Evolutionary conservation across 2,888 invertebrate genomes (phyloP).

Genomic region (Pantelozetes paolii): DNA sequence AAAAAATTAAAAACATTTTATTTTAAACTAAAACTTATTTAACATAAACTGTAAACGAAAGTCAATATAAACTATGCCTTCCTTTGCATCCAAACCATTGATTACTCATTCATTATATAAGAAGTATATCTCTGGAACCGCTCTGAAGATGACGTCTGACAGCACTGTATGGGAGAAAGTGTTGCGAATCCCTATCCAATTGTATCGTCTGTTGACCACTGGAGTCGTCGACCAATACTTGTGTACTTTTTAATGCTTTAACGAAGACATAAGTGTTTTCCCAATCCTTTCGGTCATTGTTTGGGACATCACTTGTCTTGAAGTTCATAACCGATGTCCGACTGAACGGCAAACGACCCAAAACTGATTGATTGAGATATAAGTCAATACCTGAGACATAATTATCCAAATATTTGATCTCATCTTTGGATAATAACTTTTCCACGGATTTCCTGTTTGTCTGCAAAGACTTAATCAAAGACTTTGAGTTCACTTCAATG

Average conservation of each 20-base stretch:
- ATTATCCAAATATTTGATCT: constrained; percentile 43
- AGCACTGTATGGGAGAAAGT: constrained; percentile 42
- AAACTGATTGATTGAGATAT: constrained; percentile 38
- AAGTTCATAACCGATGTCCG: constrained; percentile 8
- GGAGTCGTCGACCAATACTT: constrained; percentile 28
- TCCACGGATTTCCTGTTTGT: constrained; percentile 30
- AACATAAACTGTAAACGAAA: background rate
- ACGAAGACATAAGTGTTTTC: constrained; percentile 42
- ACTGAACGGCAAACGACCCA: constrained; percentile 38
- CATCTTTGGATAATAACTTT: constrained; percentile 39
- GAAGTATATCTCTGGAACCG: constrained; percentile 33
- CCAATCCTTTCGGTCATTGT: background rate
- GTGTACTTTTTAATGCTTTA: constrained; percentile 23
- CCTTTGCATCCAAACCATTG: background rate
- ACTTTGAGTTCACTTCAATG: constrained; percentile 39
- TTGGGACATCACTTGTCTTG: constrained; percentile 37
- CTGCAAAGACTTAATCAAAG: constrained; percentile 40
- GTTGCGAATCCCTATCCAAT: constrained; percentile 30
- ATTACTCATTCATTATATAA: constrained; percentile 27
- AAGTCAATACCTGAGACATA: constrained; percentile 39
- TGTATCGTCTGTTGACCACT: constrained; percentile 36
- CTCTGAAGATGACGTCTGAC: constrained; percentile 25
- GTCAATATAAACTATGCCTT: background rate
- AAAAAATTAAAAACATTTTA: constrained; percentile 3
- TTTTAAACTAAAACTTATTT: constrained; percentile 4